Percentiles rank a stretch among this genome's conserved stretches.
Conservation (phyloP, 2,888 invertebrate genomes). For the Gibbula magus region DNA sequence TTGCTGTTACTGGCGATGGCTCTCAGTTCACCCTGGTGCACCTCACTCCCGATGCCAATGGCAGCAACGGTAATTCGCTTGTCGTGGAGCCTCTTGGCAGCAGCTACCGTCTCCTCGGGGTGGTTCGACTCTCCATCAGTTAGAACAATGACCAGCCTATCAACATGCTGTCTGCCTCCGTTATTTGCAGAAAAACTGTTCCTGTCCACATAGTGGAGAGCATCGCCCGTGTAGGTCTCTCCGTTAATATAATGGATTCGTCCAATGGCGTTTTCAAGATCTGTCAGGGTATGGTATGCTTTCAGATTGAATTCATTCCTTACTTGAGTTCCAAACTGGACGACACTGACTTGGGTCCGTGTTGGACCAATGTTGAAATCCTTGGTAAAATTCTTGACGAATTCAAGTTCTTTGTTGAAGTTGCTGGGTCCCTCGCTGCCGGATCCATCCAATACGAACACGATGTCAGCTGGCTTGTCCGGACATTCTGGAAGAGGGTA, state of each 20-base stretch:
- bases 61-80: constrained; percentile 43
- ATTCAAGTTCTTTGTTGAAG: constrained; percentile 47
- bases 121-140: constrained; percentile 51
- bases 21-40: constrained; percentile 40
- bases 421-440: constrained; percentile 44
- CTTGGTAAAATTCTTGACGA: constrained; percentile 30
- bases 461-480: constrained; percentile 3
- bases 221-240: constrained; percentile 49
- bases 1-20: constrained; percentile 41
- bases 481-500: background rate
- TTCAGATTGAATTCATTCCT: constrained; percentile 47
- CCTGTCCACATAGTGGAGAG: constrained; percentile 41
- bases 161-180: constrained; percentile 47
- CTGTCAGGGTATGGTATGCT: constrained; percentile 38
- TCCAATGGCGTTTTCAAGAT: constrained; percentile 43
- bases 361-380: constrained; percentile 40
- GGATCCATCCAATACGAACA: constrained; percentile 44
- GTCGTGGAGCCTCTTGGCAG: constrained; percentile 41
- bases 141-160: constrained; percentile 46
- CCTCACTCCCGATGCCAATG: constrained; percentile 47
- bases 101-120: constrained; percentile 31
- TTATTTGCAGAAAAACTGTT: constrained; percentile 43
- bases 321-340: constrained; percentile 43
- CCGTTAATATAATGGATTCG: constrained; percentile 45
- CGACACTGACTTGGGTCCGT: constrained; percentile 47